Base-by-base conservation (phyloP, 2,888 invertebrate species). In the Apotomis turbidana region DNA sequence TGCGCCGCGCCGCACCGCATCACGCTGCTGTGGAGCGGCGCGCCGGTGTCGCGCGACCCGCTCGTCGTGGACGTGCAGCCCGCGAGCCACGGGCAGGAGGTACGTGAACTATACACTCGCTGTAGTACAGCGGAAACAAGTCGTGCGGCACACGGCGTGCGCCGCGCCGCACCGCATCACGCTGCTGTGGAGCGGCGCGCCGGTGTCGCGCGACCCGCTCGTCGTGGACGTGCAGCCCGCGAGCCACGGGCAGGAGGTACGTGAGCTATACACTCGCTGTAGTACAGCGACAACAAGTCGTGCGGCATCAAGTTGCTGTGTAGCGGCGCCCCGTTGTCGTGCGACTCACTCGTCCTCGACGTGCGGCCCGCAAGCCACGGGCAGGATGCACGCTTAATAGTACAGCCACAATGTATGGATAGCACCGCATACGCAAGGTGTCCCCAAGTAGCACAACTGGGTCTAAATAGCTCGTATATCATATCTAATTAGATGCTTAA, bases 131-230 rank as follows among this genome's bases (percentile, higher is more conserved):
- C 92, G 97, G 68, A 97, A 97, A 90, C 97, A 97, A 89, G 96
- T 97, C 44, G 95, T 97, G 73, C 98, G 98, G 90, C 97, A 97
- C 86, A 98, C 99, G 0, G 95, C 96, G 0, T 93, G 97, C 54
- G 97, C 97, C 1, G 97, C 98, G 36, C 97, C 98, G 3, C 98
- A 99, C 87, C 95, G 97, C 79, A 95, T 99, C 71, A 95, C 97
- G 74, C 95, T 99, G 66, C 95, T 96, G 78, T 98, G 97, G 91
- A 98, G 98, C 87, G 97, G 97, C 61, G 95, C 97, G 57, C 97
- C 97, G 10, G 88, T 95, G 3, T 86, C 94, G 0, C 80, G 91
- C 4, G 94, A 94, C 5, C 95, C 95, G 1, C 84, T 95, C 10
- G 85, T 94, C 52, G 92, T 95, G 0, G 95, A 94, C 75, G 95